phyloP scores from a whole-genome alignment of 2,113 vertebrate genomes.

The Tichodroma muraria region DNA sequence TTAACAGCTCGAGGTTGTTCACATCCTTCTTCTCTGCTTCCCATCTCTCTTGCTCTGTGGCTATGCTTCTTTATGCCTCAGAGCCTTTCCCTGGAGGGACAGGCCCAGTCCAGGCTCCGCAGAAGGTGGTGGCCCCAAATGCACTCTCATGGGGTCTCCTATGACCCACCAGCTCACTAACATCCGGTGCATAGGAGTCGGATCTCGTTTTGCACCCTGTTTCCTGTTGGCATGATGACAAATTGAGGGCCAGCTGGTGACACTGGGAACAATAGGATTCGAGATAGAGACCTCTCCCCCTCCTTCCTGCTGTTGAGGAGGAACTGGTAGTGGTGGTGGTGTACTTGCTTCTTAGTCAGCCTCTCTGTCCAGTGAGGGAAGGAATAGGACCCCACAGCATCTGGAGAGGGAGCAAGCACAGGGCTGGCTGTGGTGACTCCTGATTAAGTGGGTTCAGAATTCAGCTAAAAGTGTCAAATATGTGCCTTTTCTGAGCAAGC shows the following conservation, averaged over 20 bases:
- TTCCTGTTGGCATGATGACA: constrained; percentile 14
- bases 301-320: not conserved
- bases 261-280: constrained; percentile 19
- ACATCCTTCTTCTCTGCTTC: not conserved
- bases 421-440: not conserved
- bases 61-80: not conserved
- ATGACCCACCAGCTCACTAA: not conserved
- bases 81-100: not conserved
- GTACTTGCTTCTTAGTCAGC: not conserved
- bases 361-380: not conserved
- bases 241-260: not conserved
- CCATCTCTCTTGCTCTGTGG: not conserved
- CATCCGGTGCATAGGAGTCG: not conserved
- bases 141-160: not conserved
- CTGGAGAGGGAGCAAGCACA: not conserved
- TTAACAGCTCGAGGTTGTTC: not conserved
- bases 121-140: not conserved
- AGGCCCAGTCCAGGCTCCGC: not conserved
- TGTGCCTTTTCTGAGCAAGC: not conserved
- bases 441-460: not conserved
- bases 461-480: not conserved
- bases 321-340: not conserved
- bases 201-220: constrained; percentile 22
- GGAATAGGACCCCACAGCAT: not conserved
- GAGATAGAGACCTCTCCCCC: constrained; percentile 1